phyloP scores from a whole-genome alignment of 2,113 vertebrate genomes.

The Candoia aspera region DNA sequence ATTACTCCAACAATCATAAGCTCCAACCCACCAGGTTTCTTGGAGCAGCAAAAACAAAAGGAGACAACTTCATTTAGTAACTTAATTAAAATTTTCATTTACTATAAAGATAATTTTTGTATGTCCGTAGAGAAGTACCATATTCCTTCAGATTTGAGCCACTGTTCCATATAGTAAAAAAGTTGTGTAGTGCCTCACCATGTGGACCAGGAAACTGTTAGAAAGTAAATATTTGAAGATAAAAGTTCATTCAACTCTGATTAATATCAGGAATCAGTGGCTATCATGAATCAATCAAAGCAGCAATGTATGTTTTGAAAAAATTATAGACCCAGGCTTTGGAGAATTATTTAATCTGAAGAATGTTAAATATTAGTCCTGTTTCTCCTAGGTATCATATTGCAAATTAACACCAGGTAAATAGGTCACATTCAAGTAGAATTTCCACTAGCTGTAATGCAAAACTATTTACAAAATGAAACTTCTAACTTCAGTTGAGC shows the following conservation, averaged over 20 bases:
- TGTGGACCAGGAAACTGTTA: not conserved
- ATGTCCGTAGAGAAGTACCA: not conserved
- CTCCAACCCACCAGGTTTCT: not conserved
- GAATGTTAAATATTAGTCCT: not conserved
- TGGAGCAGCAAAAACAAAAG: not conserved
- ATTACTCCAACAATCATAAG: not conserved
- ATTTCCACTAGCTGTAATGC: not conserved
- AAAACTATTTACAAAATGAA: conserved; percentile 4
- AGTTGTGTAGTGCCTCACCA: not conserved
- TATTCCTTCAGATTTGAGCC: not conserved
- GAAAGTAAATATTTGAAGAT: not conserved
- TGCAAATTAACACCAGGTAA: not conserved
- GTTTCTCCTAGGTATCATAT: not conserved
- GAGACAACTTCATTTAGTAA: not conserved
- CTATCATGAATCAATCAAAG: not conserved
- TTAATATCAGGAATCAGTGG: not conserved
- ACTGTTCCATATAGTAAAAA: not conserved
- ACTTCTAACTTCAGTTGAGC: conserved; percentile 19
- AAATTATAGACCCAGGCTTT: not conserved
- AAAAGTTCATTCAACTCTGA: not conserved
- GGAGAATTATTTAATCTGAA: not conserved
- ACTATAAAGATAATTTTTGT: not conserved
- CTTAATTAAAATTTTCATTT: not conserved
- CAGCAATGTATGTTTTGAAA: not conserved
- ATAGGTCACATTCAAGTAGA: not conserved